phyloP scores from a whole-genome alignment of 1,140 invertebrate species.

The Elymnias hypermnestra region DNA sequence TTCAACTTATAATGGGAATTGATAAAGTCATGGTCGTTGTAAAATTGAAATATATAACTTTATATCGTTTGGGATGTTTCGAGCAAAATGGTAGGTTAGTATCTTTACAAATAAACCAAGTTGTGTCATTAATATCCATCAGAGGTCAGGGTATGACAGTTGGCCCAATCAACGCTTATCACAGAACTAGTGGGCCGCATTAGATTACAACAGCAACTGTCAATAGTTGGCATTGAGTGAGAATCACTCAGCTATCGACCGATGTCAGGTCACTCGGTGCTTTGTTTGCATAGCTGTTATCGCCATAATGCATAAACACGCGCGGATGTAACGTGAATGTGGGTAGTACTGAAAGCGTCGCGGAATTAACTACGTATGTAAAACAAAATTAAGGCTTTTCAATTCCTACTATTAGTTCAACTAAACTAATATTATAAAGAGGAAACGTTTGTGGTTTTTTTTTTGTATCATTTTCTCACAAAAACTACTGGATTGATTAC shows the following conservation, averaged over 20 bases:
- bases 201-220: conserved; percentile 28
- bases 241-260: conserved; percentile 37
- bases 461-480: no score
- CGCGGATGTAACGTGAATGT: conserved; percentile 10
- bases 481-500: no score
- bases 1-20: no score
- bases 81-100: no score
- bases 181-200: conserved; percentile 14
- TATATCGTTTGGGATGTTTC: no score
- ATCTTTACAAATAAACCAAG: background rate
- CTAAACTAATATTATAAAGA: no score
- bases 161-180: conserved; percentile 22
- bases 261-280: conserved; percentile 35
- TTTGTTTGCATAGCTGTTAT: conserved; percentile 49
- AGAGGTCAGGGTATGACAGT: conserved; percentile 8
- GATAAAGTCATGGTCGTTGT: no score
- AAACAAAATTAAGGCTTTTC: no score
- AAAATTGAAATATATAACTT: no score
- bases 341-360: background rate
- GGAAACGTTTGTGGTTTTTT: no score
- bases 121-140: conserved; percentile 4
- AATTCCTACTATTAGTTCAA: no score
- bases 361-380: background rate
- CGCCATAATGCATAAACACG: conserved; percentile 36
- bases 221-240: conserved; percentile 25